These are phyloP conservation scores for Volucella bombylans DNA, from an alignment of 2,888 invertebrate species.

Conservation along the genomic window DNA sequence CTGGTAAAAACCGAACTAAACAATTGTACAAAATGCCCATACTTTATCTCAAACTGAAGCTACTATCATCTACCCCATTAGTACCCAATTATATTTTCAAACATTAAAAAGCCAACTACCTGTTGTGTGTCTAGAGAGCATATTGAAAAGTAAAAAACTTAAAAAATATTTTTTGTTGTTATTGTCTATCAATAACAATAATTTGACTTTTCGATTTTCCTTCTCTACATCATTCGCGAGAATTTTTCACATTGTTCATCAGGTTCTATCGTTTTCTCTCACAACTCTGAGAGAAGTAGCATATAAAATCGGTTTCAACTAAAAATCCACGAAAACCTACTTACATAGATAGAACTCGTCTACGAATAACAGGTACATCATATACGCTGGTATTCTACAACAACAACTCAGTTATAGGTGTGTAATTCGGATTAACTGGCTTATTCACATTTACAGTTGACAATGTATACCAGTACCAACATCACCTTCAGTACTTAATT, in stretches of 20 bases:
- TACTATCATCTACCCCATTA: no score
- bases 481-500: constrained; percentile 43
- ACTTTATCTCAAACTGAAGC: no score
- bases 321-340: not conserved
- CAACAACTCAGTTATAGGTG: constrained; percentile 54
- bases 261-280: constrained; percentile 28
- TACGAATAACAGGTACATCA: constrained; percentile 16
- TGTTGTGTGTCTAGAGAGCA: no score
- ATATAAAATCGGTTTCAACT: constrained; percentile 5
- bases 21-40: no score
- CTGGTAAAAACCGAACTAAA: no score
- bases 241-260: not conserved
- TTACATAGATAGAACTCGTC: constrained; percentile 1
- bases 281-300: not conserved
- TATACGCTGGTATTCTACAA: constrained; percentile 5
- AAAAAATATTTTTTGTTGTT: not conserved
- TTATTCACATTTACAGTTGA: constrained; percentile 39
- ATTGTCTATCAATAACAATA: not conserved
- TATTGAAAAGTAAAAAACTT: no score
- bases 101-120: no score
- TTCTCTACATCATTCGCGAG: not conserved
- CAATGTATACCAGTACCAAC: constrained; percentile 36
- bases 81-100: no score
- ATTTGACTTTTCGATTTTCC: not conserved
- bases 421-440: constrained; percentile 49